phyloP scores from a whole-genome alignment of 2,797 vertebrate genomes.

The Notamacropus eugenii region DNA sequence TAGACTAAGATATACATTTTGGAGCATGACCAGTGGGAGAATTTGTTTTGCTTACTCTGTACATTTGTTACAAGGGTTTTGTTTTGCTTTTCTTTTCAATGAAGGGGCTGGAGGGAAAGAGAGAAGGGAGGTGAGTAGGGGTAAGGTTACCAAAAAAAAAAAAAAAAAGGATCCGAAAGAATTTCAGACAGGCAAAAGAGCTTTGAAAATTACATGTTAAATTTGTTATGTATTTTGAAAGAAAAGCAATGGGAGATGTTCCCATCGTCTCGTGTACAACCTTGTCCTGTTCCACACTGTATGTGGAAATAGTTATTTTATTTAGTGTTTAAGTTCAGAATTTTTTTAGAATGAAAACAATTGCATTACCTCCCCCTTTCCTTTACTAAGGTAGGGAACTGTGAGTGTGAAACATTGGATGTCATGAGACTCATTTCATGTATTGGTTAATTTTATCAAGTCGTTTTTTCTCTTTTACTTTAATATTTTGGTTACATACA shows the following conservation, averaged over 20 bases:
- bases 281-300: background rate
- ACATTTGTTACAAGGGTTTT: background rate
- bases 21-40: background rate
- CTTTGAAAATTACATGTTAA: background rate
- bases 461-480: too few species aligned
- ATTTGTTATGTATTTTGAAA: background rate
- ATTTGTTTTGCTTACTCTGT: background rate
- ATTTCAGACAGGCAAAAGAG: background rate
- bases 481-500: background rate
- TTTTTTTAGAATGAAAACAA: background rate
- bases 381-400: background rate
- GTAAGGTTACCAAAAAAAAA: background rate
- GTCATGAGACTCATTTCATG: background rate
- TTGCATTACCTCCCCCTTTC: background rate
- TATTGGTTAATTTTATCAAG: background rate
- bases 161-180: background rate
- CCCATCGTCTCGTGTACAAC: background rate
- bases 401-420: background rate
- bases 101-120: background rate
- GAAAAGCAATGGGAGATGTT: background rate
- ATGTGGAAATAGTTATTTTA: background rate
- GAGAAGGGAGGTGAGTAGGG: background rate
- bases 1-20: background rate
- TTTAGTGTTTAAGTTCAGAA: background rate
- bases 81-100: background rate